These are phyloP conservation scores for Meriones unguiculatus DNA, from an alignment of 2,113 vertebrate genomes.

Conservation along the genomic window DNA sequence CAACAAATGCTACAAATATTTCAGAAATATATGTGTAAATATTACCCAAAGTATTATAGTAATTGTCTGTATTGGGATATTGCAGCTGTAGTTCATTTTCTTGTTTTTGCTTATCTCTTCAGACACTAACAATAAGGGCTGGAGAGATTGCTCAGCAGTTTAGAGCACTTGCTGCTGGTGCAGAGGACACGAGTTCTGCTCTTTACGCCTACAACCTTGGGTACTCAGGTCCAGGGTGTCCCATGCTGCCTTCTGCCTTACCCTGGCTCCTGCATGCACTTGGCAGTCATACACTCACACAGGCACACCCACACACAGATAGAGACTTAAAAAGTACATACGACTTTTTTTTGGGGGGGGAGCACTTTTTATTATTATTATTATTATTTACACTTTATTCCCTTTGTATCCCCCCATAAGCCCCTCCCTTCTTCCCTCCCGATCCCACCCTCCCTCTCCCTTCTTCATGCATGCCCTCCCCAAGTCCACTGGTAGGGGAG, in stretches of 20 bases:
- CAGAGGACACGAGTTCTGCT: background rate
- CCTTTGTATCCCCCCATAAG: too few species aligned
- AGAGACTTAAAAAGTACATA: background rate
- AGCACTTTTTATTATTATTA: too few species aligned
- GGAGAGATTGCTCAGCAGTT: background rate
- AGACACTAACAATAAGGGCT: background rate
- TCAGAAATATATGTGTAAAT: background rate
- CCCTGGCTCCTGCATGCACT: background rate
- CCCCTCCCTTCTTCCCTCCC: too few species aligned
- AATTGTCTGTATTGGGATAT: background rate
- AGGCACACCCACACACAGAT: background rate
- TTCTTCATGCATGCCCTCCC: too few species aligned
- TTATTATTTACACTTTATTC: too few species aligned
- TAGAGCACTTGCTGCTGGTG: background rate
- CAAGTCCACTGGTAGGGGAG: too few species aligned
- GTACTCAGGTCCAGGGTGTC: too few species aligned
- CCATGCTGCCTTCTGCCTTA: background rate
- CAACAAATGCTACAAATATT: background rate
- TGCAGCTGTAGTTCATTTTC: background rate
- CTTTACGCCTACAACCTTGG: background rate
- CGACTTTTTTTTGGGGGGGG: background rate
- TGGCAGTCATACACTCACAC: background rate
- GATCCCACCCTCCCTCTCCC: too few species aligned
- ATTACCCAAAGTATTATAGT: background rate
- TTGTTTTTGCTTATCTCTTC: conserved; percentile 30